Evolutionary conservation across 2,797 vertebrate genomes (phyloP).

Genomic region (Labeo calbasu): DNA sequence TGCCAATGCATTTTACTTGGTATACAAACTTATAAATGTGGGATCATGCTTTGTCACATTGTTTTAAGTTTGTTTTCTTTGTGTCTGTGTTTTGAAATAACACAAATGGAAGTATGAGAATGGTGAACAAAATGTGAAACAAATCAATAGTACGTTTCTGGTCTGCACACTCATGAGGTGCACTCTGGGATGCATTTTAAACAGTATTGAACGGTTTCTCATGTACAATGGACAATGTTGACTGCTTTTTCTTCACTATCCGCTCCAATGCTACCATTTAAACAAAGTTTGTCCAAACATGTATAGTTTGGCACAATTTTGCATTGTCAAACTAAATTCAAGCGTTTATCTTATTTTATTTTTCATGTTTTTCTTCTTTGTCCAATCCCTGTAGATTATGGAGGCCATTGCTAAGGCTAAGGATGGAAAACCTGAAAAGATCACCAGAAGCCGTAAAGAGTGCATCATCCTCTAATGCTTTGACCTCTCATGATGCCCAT

Average conservation of each 20-base stretch:
- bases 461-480: slow-evolving; percentile 86
- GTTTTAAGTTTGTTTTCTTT: too few relatives aligned
- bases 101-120: background rate
- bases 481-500: background rate
- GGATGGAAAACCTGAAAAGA: slow-evolving; percentile 85
- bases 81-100: too few relatives aligned
- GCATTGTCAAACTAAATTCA: background rate
- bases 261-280: background rate
- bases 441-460: slow-evolving; percentile 88
- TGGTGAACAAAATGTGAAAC: background rate
- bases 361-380: background rate
- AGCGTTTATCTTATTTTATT: background rate
- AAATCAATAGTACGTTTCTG: background rate
- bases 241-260: background rate
- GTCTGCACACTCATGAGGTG: background rate
- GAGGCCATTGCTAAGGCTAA: slow-evolving; percentile 78
- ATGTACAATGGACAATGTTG: background rate
- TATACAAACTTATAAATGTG: background rate
- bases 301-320: background rate
- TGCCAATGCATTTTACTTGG: background rate
- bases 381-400: slow-evolving; percentile 77
- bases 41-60: background rate
- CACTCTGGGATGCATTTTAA: background rate
- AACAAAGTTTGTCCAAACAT: background rate
- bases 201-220: background rate